phyloP scores from a whole-genome alignment of 2,888 invertebrate species.

The Limnephilus rhombicus region DNA sequence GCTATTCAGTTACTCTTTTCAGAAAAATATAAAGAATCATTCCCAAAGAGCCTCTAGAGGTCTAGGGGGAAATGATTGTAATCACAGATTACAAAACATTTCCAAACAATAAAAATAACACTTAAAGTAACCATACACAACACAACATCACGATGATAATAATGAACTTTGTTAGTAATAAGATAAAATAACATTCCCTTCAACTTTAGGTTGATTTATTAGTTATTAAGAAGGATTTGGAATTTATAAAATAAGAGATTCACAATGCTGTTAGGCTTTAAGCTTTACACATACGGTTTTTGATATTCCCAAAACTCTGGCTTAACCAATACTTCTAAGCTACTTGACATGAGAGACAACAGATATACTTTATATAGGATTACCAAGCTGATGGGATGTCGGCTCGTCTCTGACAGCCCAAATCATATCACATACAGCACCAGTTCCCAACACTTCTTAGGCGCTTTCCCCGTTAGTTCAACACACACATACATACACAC shows the following conservation, averaged over 20 bases:
- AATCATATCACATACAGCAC: slow-evolving; percentile 20
- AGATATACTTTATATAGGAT: slow-evolving; percentile 4
- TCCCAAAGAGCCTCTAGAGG: background rate
- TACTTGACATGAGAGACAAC: slow-evolving; percentile 1
- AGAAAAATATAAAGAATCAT: background rate
- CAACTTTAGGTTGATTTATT: background rate
- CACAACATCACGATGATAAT: slow-evolving; percentile 7
- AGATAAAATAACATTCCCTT: background rate
- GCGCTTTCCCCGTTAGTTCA: background rate
- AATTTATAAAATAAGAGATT: slow-evolving; percentile 21
- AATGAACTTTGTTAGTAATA: slow-evolving; percentile 10
- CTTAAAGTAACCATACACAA: slow-evolving; percentile 19
- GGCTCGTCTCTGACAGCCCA: background rate
- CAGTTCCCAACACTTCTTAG: background rate
- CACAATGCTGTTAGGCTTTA: slow-evolving; percentile 18
- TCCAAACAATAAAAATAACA: background rate
- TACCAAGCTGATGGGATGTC: background rate
- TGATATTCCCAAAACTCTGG: background rate
- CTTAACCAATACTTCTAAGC: background rate
- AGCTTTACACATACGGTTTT: slow-evolving; percentile 2
- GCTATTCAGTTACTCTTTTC: background rate
- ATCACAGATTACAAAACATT: background rate
- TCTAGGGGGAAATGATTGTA: background rate
- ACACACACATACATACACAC: background rate
- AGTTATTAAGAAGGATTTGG: background rate